Percentiles rank a stretch among this genome's conserved stretches.
Evolutionary conservation across 2,113 vertebrate genomes (phyloP).

Genomic region (Callopanchax toddi): DNA sequence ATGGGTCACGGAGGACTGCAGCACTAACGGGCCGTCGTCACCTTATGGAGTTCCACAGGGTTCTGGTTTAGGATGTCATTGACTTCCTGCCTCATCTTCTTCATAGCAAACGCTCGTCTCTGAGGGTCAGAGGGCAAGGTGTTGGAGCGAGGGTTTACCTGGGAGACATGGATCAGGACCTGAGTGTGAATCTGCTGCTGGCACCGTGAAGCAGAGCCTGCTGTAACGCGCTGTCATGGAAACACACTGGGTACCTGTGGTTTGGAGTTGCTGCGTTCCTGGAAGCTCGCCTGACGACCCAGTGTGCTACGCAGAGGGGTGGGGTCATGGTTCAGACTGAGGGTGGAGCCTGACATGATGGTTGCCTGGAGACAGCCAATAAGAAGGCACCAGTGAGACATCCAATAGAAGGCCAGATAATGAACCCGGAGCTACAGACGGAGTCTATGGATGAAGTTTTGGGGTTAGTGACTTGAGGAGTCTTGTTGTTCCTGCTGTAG

Average conservation of each 20-base stretch:
- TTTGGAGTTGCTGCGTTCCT: conserved; percentile 88
- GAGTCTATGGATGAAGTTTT: too few relatives aligned
- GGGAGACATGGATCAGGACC: conserved; percentile 17
- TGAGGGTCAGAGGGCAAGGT: conserved; percentile 93
- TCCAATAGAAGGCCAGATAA: not conserved
- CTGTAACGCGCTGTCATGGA: too few relatives aligned
- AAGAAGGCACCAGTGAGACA: conserved; percentile 15
- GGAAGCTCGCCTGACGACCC: conserved; percentile 96
- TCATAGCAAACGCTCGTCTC: conserved; percentile 90
- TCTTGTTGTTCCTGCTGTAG: too few relatives aligned
- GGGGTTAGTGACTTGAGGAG: too few relatives aligned
- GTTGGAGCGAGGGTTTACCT: conserved; percentile 92
- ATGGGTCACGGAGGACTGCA: not conserved
- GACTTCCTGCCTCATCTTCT: conserved; percentile 96
- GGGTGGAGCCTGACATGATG: conserved; percentile 97
- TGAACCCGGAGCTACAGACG: not conserved
- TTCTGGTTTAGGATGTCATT: conserved; percentile 95
- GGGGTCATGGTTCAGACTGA: conserved; percentile 94
- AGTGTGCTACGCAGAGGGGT: conserved; percentile 86
- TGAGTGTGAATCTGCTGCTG: too few relatives aligned
- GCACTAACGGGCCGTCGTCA: conserved; percentile 35
- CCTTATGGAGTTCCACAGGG: conserved; percentile 99
- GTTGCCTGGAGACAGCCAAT: conserved; percentile 84
- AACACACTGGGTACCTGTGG: conserved; percentile 80
- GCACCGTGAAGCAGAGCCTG: not conserved